phyloP scores from a whole-genome alignment of 2,888 invertebrate species.

The Odontocerum albicorne region DNA sequence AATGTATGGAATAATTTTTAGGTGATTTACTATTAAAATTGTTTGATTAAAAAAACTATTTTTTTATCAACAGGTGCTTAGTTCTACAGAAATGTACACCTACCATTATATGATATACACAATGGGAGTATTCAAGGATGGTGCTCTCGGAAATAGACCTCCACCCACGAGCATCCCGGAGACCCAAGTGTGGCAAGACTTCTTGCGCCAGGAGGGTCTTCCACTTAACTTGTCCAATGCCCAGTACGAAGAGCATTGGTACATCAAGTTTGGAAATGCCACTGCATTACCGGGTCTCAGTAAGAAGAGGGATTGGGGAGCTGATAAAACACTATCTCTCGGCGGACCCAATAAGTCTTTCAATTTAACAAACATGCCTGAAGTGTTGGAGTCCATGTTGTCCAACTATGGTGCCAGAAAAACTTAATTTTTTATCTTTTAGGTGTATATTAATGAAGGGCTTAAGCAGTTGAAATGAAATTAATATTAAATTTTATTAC shows the following conservation, averaged over 20 bases:
- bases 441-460: too few relatives aligned
- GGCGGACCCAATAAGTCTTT: conserved; percentile 25
- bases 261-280: conserved; percentile 26
- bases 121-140: conserved; percentile 49
- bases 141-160: conserved; percentile 47
- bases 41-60: conserved; percentile 7
- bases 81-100: conserved; percentile 55
- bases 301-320: not conserved
- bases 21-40: too few relatives aligned
- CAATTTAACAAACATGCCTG: conserved; percentile 32
- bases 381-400: conserved; percentile 30
- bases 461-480: too few relatives aligned
- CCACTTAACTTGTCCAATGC: conserved; percentile 28
- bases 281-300: conserved; percentile 20
- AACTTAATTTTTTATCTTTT: too few relatives aligned
- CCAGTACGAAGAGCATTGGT: conserved; percentile 32
- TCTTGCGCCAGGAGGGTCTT: conserved; percentile 22
- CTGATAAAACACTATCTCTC: not conserved
- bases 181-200: conserved; percentile 32
- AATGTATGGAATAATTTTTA: too few relatives aligned
- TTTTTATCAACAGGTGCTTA: conserved; percentile 46
- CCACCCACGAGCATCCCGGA: conserved; percentile 46
- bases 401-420: conserved; percentile 25
- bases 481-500: too few relatives aligned
- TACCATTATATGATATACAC: conserved; percentile 58